phyloP scores from a whole-genome alignment of 2,888 invertebrate species.

The Microctonus aethiopoides region DNA sequence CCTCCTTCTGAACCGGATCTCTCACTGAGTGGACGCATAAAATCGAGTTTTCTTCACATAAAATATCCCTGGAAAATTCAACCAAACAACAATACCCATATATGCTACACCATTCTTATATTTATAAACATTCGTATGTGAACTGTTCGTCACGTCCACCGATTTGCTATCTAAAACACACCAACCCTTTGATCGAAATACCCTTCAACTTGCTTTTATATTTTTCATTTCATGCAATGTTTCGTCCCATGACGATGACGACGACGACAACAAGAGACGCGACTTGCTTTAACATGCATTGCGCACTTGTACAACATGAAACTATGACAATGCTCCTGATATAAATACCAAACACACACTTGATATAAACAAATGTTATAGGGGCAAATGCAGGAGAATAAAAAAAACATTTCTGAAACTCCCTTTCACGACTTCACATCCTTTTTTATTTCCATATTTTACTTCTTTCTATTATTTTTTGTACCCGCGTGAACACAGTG shows the following conservation, averaged over 20 bases:
- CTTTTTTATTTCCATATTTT: not conserved
- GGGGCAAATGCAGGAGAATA: not conserved
- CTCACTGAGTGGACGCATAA: slow-evolving; percentile 16
- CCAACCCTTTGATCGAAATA: slow-evolving; percentile 26
- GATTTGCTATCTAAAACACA: slow-evolving; percentile 21
- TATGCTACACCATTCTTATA: no score
- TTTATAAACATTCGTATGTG: not conserved
- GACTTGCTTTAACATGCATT: not conserved
- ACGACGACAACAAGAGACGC: not conserved
- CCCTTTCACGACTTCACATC: not conserved
- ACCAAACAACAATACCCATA: no score
- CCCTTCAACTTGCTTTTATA: slow-evolving; percentile 14
- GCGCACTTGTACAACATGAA: not conserved
- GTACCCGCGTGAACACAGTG: no score
- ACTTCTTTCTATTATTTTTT: not conserved
- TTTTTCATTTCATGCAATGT: not conserved
- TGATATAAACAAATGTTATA: not conserved
- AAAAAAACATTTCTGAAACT: not conserved
- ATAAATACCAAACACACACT: not conserved
- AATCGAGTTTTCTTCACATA: slow-evolving; percentile 26
- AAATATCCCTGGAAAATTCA: no score
- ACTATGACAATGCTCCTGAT: not conserved
- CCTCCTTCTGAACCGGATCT: not conserved
- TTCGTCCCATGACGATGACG: not conserved
- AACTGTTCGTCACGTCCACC: slow-evolving; percentile 4